Evolutionary conservation across 2,888 invertebrate species (phyloP), one percentile per base, ranked within the genome.

Genomic region (Cyrtodaria siliqua): DNA sequence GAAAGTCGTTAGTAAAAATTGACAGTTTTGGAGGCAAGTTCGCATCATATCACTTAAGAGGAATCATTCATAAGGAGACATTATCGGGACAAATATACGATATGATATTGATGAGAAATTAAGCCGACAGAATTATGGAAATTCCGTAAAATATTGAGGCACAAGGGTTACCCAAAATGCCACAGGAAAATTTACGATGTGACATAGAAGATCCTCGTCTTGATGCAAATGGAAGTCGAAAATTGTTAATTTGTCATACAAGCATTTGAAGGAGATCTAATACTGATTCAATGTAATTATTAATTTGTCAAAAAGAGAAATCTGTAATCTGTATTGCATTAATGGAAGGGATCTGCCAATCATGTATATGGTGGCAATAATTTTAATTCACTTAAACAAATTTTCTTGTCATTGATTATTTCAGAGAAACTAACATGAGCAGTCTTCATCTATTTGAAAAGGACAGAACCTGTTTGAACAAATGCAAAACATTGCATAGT

Each of bases 71-170:
- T 26, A 70, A 60, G 42, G 67, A 70, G 79, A 76, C 80, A 80
- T 76, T 73, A 80, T 80, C 76, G 63, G 56, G 80, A 76, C 76
- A 73, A 80, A 70, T 69, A 69, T 66, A 72, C 73, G 55, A 60
- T 44, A 53, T 53, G 62, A 69, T 72, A 72, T 66, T 67, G 73
- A 76, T 73, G 76, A 70, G 69, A 62, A 59, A 80, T 80, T 76
- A 73, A 56, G 57, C 73, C 62, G 66, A 70, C 69, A 70, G 73
- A 76, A 76, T 80, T 80, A 76, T 76, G 80, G 80, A 76, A 80
- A 80, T 80, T 69, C 55, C 29, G 75, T 66, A 76, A 76, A 76
- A 76, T 69, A 73, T 66, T 69, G 68, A 57, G 57, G 76, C 50
- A 69, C 40, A 66, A 49, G 53, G 74, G 72, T 72, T 47, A 69